Evolutionary conservation across 2,888 invertebrate species (phyloP).

Genomic region (Hypselothyrea guttata): DNA sequence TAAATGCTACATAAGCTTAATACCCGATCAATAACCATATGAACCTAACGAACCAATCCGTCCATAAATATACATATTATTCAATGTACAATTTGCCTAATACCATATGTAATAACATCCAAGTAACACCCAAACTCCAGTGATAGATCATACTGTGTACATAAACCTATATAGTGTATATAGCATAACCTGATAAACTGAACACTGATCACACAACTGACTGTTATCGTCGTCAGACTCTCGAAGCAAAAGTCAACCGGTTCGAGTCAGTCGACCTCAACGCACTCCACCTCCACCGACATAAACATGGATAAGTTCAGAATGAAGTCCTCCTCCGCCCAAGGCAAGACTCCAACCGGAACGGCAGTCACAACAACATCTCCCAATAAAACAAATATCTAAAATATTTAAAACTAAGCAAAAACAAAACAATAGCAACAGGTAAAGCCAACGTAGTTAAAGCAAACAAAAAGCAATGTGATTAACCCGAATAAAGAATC

Average conservation of each 20-base stretch:
- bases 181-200: conserved; percentile 2
- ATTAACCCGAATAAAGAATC: conserved; percentile 25
- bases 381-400: background rate
- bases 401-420: background rate
- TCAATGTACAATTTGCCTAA: conserved; percentile 15
- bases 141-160: too few species aligned
- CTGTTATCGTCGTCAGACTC: conserved; percentile 55
- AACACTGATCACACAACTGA: too few species aligned
- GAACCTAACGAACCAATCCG: conserved; percentile 19
- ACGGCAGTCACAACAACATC: background rate
- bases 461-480: conserved; percentile 4
- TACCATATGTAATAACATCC: conserved; percentile 3
- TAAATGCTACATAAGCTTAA: too few species aligned
- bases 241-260: conserved; percentile 63
- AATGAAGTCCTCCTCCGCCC: conserved; percentile 41
- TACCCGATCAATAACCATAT: conserved; percentile 6
- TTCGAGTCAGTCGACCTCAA: conserved; percentile 70
- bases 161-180: conserved; percentile 24
- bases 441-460: conserved; percentile 24
- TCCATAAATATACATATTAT: conserved; percentile 3
- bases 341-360: conserved; percentile 20
- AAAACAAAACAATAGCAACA: conserved; percentile 5
- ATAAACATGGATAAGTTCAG: conserved; percentile 62
- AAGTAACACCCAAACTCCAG: background rate
- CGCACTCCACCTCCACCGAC: conserved; percentile 72